Base-by-base conservation (phyloP, 2,888 invertebrate species). In the Allygus modestus region DNA sequence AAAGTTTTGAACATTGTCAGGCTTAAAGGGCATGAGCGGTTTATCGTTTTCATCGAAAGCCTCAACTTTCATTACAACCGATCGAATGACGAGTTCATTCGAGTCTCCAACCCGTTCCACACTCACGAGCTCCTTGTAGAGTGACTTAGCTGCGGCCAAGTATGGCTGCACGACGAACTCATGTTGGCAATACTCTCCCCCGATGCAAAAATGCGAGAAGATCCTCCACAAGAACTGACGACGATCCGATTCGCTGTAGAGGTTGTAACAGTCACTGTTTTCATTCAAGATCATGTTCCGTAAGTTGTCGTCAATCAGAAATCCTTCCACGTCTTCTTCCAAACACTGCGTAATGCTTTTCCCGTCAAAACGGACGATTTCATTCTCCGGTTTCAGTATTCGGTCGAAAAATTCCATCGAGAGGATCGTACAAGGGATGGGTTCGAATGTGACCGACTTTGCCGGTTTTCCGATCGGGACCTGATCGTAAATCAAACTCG, bases 1-100 rank as follows among this genome's bases (percentile, higher is more conserved):
- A 84, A 86, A 87, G 69, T 87, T 85, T 43, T 87, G 87, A 15
- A 81, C 9, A 81, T 85, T 83, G n/a, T 84, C 54, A 11, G 86
- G 73, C 12, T 81, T 31, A 0, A 11, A 23, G 0, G 87, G 86
- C 28, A 83, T 15, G 5, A 83, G 54, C 20, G 73, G 75, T 33
- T 11, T 33, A 12, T 28, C 58, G 15, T 75, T 58, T 11, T 58
- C 28, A 75, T 75, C 75, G 33, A 54, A 83, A 17, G 75, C 43
- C n/a, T 75, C 33, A 4, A 83, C 83, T 75, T 58, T 75, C 7
- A 83, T 15, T 0, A 83, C 75, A 17, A 83, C 58, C 12, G 83
- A 83, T 33, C 75, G 83, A 1, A 83, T 26, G 26, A 83, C 41
- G 9, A 75, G 23, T 58, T 83, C 83, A 58, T 31, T 41, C 2